Evolutionary conservation across 2,113 vertebrate species (phyloP), one percentile per base, ranked within the genome.

Genomic region (Megaleporinus macrocephalus): DNA sequence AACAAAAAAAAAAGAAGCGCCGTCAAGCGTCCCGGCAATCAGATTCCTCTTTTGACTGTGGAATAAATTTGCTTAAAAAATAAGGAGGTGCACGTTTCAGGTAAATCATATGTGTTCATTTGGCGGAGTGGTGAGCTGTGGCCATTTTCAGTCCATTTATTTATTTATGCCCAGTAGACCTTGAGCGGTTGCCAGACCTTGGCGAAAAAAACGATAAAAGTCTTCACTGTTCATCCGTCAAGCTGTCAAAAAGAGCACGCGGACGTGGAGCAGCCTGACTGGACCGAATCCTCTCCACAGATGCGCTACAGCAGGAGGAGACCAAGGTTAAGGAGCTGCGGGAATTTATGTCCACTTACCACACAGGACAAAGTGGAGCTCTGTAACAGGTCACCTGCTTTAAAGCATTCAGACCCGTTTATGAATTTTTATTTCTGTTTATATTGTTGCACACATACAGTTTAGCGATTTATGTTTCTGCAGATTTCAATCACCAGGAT

Each of bases 161-260:
- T 93, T 93, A 90, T 94, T 93, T 91, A 93, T 93, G 91, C 92
- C 89, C 88, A 90, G 88, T 89, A 89, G 87, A 87, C 87, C 89
- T 92, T 92, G 89, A 94, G 90, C 89, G 90, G 89, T 89, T 93
- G 92, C 90, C 92, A 93, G 93, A 92, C 92, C 93, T 92, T 93
- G 92, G 92, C 87, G 51, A 68, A 78, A 79, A 36, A 93, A 91
- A 93, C 93, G 92, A 94, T 93, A 93, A 93, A 91, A 91, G 88
- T 88, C 89, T 82, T 87, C 89, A 83, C 90, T 87, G 91, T 89
- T 86, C 91, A 94, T 93, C 88, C 86, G 78, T 94, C 93, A 94
- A 89, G 80, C 85, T 90, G 92, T 91, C 93, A 91, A 87, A 86
- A 33, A 71, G 84, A 78, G 87, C 86, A 88, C 89, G 87, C 83